Percentiles rank a stretch among this genome's conserved stretches.
Evolutionary conservation across 2,888 invertebrate genomes (phyloP).

Genomic region (Nomada goodeniana): DNA sequence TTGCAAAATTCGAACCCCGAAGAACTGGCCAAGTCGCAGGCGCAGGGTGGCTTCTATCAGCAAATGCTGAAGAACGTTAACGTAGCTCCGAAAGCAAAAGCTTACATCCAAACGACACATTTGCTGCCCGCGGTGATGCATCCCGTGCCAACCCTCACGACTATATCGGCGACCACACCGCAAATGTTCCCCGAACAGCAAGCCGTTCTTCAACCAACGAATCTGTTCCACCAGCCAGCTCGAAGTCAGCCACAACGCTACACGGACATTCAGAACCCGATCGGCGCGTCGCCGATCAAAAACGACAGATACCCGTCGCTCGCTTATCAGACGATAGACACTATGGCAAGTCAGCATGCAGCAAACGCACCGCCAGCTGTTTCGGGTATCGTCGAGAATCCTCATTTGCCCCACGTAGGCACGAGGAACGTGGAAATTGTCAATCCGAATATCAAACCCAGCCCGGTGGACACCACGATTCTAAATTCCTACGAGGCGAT

Average conservation of each 20-base stretch:
- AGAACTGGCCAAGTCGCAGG: conserved; percentile 61
- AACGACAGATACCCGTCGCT: conserved; percentile 46
- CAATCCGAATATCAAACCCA: conserved; percentile 80
- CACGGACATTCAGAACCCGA: conserved; percentile 71
- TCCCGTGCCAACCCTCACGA: conserved; percentile 59
- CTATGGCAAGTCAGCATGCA: conserved; percentile 72
- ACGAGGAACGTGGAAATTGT: conserved; percentile 80
- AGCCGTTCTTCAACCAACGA: conserved; percentile 45
- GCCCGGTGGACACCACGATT: conserved; percentile 70
- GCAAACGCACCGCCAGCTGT: conserved; percentile 62
- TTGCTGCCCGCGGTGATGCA: conserved; percentile 76
- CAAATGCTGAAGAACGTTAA: conserved; percentile 46
- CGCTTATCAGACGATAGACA: conserved; percentile 72
- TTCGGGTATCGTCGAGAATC: conserved; percentile 63
- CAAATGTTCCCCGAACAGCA: conserved; percentile 63
- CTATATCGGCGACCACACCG: conserved; percentile 66
- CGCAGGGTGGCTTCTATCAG: conserved; percentile 54
- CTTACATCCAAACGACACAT: conserved; percentile 72
- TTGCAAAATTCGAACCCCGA: conserved; percentile 61
- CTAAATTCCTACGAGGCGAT: conserved; percentile 72
- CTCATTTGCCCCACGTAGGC: conserved; percentile 79
- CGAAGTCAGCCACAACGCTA: conserved; percentile 65
- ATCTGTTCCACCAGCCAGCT: conserved; percentile 49
- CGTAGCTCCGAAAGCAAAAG: conserved; percentile 47
- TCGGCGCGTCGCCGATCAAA: conserved; percentile 55